phyloP scores from a whole-genome alignment of 2,113 vertebrate genomes.

The Chaetodon trifascialis region DNA sequence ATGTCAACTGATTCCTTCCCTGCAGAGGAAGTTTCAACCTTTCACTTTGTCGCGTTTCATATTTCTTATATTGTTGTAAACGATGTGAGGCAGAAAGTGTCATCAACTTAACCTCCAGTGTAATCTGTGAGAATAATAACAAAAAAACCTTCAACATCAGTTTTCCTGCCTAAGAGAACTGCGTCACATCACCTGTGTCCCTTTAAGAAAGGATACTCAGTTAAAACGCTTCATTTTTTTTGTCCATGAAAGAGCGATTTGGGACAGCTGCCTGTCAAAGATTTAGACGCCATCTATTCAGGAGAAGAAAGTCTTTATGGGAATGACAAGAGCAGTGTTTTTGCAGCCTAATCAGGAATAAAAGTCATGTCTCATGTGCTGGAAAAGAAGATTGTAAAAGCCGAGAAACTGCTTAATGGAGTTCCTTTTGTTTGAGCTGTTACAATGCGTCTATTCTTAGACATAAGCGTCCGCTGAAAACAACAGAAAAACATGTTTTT shows the following conservation, averaged over 20 bases:
- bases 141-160: not conserved
- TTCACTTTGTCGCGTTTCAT: slow-evolving; percentile 23
- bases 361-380: slow-evolving; percentile 31
- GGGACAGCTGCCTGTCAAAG: slow-evolving; percentile 40
- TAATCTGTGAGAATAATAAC: not conserved
- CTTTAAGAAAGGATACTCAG: slow-evolving; percentile 2
- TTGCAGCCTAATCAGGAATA: slow-evolving; percentile 24
- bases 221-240: slow-evolving; percentile 2
- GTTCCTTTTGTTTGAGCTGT: not conserved
- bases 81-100: slow-evolving; percentile 12
- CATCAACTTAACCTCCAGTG: not conserved
- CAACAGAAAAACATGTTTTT: not conserved
- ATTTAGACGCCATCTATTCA: slow-evolving; percentile 44
- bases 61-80: slow-evolving; percentile 17
- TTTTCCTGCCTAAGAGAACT: not conserved
- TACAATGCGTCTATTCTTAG: not conserved
- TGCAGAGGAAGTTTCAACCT: slow-evolving; percentile 29
- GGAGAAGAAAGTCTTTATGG: slow-evolving; percentile 41
- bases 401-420: slow-evolving; percentile 12
- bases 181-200: not conserved
- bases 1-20: slow-evolving; percentile 57
- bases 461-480: not conserved
- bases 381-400: slow-evolving; percentile 17
- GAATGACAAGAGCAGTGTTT: slow-evolving; percentile 25
- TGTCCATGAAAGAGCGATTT: not conserved